A percentile compares a stretch with the other conserved stretches of the same genome.
phyloP scores from a whole-genome alignment of 2,888 invertebrate species.

The Nematopogon swammerdamellus region DNA sequence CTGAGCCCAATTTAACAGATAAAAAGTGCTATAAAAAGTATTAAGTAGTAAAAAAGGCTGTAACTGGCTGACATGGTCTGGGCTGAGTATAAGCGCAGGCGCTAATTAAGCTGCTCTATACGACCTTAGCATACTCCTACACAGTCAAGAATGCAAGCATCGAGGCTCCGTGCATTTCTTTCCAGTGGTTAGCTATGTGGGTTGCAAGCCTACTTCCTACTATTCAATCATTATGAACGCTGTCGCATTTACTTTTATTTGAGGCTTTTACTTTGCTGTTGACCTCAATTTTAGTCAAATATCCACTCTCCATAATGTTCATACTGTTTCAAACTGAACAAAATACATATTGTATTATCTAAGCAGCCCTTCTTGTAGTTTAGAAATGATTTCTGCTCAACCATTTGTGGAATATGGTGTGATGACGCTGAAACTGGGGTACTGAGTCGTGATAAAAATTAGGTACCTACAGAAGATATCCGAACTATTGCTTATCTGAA shows the following conservation, averaged over 20 bases:
- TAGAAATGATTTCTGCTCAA: no score
- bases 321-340: no score
- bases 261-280: background rate
- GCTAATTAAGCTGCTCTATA: background rate
- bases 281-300: no score
- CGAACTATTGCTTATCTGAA: no score
- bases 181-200: background rate
- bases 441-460: no score
- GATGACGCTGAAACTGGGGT: no score
- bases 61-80: background rate
- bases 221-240: background rate
- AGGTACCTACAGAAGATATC: no score
- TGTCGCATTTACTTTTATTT: background rate
- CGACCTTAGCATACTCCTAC: background rate
- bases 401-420: no score
- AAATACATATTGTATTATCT: no score
- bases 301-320: no score
- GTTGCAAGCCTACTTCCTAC: background rate
- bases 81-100: background rate
- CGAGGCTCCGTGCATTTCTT: background rate
- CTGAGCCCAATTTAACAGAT: background rate
- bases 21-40: conserved; percentile 1
- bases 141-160: background rate
- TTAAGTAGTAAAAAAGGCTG: background rate
- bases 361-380: no score